Base-by-base conservation (phyloP, 1,140 invertebrate species). In the Dreissena polymorpha region DNA sequence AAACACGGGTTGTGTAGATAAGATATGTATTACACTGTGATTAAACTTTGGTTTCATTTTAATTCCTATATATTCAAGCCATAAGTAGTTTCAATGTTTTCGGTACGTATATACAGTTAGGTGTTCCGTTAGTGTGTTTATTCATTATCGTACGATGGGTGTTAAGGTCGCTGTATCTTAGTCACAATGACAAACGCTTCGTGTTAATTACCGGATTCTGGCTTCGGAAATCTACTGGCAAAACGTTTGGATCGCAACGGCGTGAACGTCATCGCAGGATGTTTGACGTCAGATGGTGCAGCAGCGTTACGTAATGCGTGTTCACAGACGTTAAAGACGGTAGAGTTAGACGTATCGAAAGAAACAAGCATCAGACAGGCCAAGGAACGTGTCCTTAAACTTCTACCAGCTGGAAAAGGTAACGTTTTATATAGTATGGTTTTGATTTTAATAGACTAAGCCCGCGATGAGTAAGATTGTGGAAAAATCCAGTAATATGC, bases 151-250 rank as follows among this genome's bases (percentile, higher is more conserved):
- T 77, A 23, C 74, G 39, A 12, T 77, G 29, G 74, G 25, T 70
- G 18, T 5, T 69, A 29, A 50, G 76, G 25, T 18, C 27, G 21
- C 21, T 79, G 0, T 55, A 57, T 60, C 53, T 79, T 0, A 50
- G 51, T 29, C 2, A 70, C 67, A 57, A 79, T 60, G 76, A 29
- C 51, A 79, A 29, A 21, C 51, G 60, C 25, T 39, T 85, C 57
- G 92, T 94, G 16, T 87, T 93, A 25, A 92, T 94, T 55, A 92
- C 90, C 72, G 94, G 94, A 18, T 94, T 90, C 91, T 18, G 94
- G 94, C 14, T 94, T 94, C 83, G 94, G 94, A 21, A 80, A 90
- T 67, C 77, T 89, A 21, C 85, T 93, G 12, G 93, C 94, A 10
- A 83, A 90, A 49, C 67, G 86, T 21, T 87, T 93, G 63, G 90